phyloP scores from a whole-genome alignment of 2,888 invertebrate species.

The Ceramica pisi region DNA sequence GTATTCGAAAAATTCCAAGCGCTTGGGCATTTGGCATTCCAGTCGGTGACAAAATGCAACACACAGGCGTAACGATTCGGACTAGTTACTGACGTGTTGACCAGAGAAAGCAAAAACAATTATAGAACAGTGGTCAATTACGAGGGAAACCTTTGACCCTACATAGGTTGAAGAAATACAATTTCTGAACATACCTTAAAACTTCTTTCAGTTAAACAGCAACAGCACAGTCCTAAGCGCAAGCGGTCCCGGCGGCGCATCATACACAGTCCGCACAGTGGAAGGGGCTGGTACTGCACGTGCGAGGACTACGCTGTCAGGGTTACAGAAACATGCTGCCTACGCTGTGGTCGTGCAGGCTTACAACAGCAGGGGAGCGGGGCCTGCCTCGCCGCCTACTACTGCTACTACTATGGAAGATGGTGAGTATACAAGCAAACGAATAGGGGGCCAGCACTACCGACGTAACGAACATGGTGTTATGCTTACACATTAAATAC shows the following conservation, averaged over 20 bases:
- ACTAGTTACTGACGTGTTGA: too few relatives aligned
- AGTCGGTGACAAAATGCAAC: too few relatives aligned
- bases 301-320: conserved; percentile 91
- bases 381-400: conserved; percentile 95
- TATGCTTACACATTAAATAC: too few relatives aligned
- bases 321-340: conserved; percentile 94
- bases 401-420: conserved; percentile 96
- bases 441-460: background rate
- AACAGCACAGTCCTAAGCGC: conserved; percentile 86
- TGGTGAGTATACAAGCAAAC: conserved; percentile 86
- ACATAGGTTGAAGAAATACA: too few relatives aligned
- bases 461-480: too few relatives aligned
- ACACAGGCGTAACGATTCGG: too few relatives aligned
- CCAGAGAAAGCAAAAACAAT: too few relatives aligned
- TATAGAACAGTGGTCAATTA: too few relatives aligned
- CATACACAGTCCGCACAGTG: conserved; percentile 94
- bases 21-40: too few relatives aligned
- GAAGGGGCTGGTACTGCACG: conserved; percentile 94
- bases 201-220: conserved; percentile 80
- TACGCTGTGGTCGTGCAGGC: conserved; percentile 96
- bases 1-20: too few relatives aligned
- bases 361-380: conserved; percentile 96
- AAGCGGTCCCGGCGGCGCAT: conserved; percentile 87
- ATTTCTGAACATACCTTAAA: background rate
- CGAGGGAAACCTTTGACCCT: too few relatives aligned